Base-by-base conservation (phyloP, 2,888 invertebrate genomes). In the Aelia acuminata region DNA sequence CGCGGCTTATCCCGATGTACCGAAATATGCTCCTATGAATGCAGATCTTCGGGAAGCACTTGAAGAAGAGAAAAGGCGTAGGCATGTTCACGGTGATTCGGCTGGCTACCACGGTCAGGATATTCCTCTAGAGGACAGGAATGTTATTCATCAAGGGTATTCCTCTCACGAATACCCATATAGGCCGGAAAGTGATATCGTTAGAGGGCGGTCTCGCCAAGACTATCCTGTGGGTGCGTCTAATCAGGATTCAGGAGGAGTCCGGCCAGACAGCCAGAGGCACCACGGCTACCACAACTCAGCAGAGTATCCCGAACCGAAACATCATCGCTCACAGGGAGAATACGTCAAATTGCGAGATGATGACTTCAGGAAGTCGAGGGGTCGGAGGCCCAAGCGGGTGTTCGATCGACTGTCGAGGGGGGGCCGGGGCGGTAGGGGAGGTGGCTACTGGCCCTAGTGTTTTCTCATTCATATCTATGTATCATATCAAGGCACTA, bases 11-110 rank as follows among this genome's bases (percentile, higher is more conserved):
- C 2, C 70, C 3, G 88, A 88, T 2, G 70, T 48, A 13, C 85
- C 85, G 0, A 50, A 31, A 31, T 63, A 57, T 10, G 31, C 85
- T 48, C 75, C 85, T 3, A 35, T 70, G 26, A 84, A 88, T 43
- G 88, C 85, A n/a, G 88, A 88, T 50, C 35, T 88, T 39, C 43
- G 88, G 26, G 84, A 88, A 47, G 84, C 50, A 35, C 49, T 88
- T 18, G 85, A 87, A 39, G 80, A 87, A 87, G 87, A 87, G 39
- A 87, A 87, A 50, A 53, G 87, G 22, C 39, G 84, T 13, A 87
- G 63, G 43, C 63, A 70, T 50, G 63, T 35, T 5, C 57, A 86
- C 5, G 8, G 63, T 18, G 87, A 87, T 63, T n/a, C 39, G 15
- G 13, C 43, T n/a, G 43, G 43, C n/a, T 87, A 87, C 63, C 63